Evolutionary conservation across 2,888 invertebrate species (phyloP), one percentile per base, ranked within the genome.

Genomic region (Orchesella flavescens): DNA sequence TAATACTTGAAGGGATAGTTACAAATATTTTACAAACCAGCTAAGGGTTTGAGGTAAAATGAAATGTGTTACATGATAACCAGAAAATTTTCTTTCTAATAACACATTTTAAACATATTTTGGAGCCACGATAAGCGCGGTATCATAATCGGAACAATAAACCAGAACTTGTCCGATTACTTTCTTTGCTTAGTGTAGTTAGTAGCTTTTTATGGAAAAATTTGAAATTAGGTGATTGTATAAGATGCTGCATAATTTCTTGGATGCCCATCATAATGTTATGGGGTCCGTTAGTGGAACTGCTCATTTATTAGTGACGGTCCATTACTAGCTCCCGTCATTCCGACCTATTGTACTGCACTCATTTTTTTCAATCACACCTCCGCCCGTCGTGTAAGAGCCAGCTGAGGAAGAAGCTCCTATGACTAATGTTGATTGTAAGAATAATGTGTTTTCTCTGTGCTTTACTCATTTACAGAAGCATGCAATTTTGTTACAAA

Each of bases 221-320:
- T n/a, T n/a, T n/a, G n/a, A n/a, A n/a, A n/a, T n/a, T n/a, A n/a
- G 66, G 74, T 19, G 19, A 46, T 5, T 74, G 75, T 17, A 53
- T 21, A 17, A 55, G 17, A 44, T 77, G 24, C 23, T 69, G 79
- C 17, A 43, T 61, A 34, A 82, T 69, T 55, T 82, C 82, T 49
- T 75, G 82, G 9, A 63, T 24, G 9, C 63, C 63, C 75, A 82
- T 75, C 76, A 83, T 83, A 76, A 83, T 83, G 19, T 83, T 75
- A 65, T 76, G 71, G 57, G 82, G 76, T 65, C 82, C 82, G 13
- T 75, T 82, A 55, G 10, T 75, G 3, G 71, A 19, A 0, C 53
- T 63, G 17, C 46, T 63, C 76, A n/a, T n/a, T n/a, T n/a, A 83
- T 71, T 17, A 83, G 34, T 44, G 71, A 76, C 15, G 75, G 43